phyloP scores from a whole-genome alignment of 2,113 vertebrate genomes.

The Platysternon megacephalum region DNA sequence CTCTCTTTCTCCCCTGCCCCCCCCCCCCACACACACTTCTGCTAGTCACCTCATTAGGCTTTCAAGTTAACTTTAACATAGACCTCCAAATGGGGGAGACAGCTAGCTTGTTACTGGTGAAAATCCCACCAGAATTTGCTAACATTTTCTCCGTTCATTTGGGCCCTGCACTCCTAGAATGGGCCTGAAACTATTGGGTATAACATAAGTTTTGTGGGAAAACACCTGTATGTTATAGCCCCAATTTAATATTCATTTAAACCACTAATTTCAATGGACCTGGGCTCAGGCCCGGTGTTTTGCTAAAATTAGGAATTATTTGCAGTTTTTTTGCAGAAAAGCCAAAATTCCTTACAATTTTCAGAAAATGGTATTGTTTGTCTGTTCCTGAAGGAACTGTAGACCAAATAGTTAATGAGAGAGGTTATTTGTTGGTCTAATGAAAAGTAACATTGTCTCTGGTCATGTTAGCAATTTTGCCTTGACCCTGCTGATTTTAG shows the following conservation, averaged over 20 bases:
- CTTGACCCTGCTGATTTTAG: not conserved
- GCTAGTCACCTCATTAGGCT: not conserved
- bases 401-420: not conserved
- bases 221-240: accelerated
- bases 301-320: not conserved
- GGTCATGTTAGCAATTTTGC: not conserved
- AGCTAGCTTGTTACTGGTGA: not conserved
- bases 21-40: not conserved
- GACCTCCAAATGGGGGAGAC: not conserved
- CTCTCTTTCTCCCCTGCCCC: too few relatives aligned
- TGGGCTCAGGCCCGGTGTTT: not conserved
- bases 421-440: not conserved
- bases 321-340: not conserved
- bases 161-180: not conserved
- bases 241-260: accelerated
- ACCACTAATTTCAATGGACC: not conserved
- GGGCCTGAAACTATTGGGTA: not conserved
- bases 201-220: not conserved
- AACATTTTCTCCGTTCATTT: not conserved
- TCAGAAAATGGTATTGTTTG: not conserved
- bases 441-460: not conserved
- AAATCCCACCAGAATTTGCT: not conserved
- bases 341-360: not conserved
- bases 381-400: not conserved
- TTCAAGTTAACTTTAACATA: not conserved